phyloP scores from a whole-genome alignment of 2,888 invertebrate species.

The Tenthredo livida region DNA sequence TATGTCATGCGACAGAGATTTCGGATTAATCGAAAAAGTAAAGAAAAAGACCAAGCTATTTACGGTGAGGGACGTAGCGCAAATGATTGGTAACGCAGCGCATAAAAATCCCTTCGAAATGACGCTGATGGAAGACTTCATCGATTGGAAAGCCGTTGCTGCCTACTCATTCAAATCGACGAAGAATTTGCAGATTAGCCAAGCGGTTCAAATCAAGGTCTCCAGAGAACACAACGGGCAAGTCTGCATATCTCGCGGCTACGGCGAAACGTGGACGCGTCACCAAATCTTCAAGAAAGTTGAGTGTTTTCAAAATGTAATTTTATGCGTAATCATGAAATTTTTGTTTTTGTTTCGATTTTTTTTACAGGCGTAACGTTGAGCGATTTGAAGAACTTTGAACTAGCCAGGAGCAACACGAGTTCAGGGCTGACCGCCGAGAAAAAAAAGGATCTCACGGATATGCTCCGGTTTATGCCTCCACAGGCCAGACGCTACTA shows the following conservation, averaged over 20 bases:
- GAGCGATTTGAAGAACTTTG: not conserved
- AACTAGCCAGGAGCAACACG: not conserved
- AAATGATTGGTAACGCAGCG: not conserved
- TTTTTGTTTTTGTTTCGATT: too few species aligned
- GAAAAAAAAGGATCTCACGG: not conserved
- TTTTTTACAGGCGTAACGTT: not conserved
- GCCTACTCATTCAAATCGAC: not conserved
- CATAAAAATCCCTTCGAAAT: not conserved
- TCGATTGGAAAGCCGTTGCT: slow-evolving; percentile 4
- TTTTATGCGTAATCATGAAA: too few species aligned
- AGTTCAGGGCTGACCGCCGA: not conserved
- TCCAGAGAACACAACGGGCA: not conserved
- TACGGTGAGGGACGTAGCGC: not conserved
- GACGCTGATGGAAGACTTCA: not conserved
- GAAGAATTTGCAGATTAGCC: not conserved
- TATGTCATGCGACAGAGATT: not conserved
- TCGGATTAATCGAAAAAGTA: not conserved
- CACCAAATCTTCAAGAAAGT: too few species aligned
- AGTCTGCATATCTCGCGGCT: not conserved
- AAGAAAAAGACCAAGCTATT: not conserved
- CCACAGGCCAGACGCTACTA: not conserved
- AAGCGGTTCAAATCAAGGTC: not conserved
- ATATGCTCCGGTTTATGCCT: not conserved
- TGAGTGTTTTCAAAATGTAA: too few species aligned
- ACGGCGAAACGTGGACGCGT: not conserved